These are phyloP conservation scores for Fringilla coelebs DNA, from an alignment of 2,797 vertebrate genomes.

Conservation along the genomic window DNA sequence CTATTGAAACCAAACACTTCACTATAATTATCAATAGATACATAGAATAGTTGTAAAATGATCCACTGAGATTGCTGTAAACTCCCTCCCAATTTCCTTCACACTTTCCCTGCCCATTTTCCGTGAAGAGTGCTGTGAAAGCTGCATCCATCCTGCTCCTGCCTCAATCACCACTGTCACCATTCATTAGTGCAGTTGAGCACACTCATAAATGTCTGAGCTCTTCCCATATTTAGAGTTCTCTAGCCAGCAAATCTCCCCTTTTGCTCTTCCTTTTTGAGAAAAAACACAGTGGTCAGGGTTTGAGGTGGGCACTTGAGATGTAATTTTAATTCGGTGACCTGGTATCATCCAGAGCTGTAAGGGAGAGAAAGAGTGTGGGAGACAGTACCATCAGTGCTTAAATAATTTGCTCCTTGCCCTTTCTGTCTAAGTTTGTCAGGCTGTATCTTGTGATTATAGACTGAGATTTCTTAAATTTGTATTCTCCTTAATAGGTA, in stretches of 20 bases:
- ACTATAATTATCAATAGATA: not conserved
- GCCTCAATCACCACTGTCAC: not conserved
- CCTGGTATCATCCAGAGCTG: not conserved
- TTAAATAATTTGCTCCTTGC: slow-evolving; percentile 45
- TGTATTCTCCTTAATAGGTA: slow-evolving; percentile 48
- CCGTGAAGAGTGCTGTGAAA: not conserved
- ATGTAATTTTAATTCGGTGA: not conserved
- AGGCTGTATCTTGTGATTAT: slow-evolving; percentile 13
- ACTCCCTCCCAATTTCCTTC: not conserved
- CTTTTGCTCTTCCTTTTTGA: not conserved
- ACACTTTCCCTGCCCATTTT: not conserved
- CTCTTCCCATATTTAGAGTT: slow-evolving; percentile 2
- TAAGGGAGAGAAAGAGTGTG: not conserved
- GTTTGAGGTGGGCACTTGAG: not conserved
- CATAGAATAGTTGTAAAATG: not conserved
- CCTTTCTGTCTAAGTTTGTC: slow-evolving; percentile 58
- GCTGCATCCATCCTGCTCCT: not conserved
- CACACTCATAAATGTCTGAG: not conserved
- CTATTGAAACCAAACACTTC: not conserved
- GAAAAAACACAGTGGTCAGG: not conserved
- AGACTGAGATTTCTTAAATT: slow-evolving; percentile 39
- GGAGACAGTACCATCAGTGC: not conserved
- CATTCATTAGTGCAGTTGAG: slow-evolving; percentile 3
- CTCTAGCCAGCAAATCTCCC: not conserved
- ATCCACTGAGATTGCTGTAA: not conserved